Percentiles rank a stretch among this genome's conserved stretches.
Evolutionary conservation across 2,888 invertebrate species (phyloP).

Genomic region (Erpobdella octoculata): DNA sequence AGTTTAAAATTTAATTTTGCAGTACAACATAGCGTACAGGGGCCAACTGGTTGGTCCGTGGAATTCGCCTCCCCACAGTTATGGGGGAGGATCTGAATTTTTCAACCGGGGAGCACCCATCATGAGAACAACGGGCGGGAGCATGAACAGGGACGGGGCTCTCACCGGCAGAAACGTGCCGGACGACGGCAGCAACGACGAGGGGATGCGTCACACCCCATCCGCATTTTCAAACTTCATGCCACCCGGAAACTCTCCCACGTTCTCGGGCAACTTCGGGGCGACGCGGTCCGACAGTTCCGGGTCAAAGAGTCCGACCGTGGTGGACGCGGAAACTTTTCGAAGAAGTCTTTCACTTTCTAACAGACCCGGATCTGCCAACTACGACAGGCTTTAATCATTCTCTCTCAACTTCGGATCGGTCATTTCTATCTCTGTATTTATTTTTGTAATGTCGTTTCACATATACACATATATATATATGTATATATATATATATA

Average conservation of each 20-base stretch:
- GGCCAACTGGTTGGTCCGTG: conserved; percentile 39
- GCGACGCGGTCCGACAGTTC: conserved; percentile 35
- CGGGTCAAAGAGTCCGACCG: conserved; percentile 42
- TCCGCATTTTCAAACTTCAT: neutral
- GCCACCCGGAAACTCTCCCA: neutral
- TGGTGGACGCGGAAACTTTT: conserved; percentile 38
- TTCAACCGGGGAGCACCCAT: neutral
- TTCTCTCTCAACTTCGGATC: neutral
- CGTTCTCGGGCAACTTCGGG: neutral
- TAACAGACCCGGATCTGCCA: conserved; percentile 30
- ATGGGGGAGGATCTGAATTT: conserved; percentile 16
- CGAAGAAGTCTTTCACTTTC: conserved; percentile 43
- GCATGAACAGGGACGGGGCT: conserved; percentile 23
- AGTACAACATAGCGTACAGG: conserved; percentile 55
- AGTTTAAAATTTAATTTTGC: conserved; percentile 33
- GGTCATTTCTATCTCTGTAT: neutral
- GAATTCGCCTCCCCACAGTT: conserved; percentile 19
- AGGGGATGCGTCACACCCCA: neutral
- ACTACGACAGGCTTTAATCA: neutral
- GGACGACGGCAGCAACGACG: neutral
- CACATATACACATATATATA: no score
- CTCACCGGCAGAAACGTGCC: neutral
- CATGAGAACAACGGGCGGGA: conserved; percentile 9
- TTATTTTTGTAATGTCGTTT: neutral
- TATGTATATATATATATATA: no score